A percentile compares a stretch with the other conserved stretches of the same genome.
Conservation (phyloP, 2,797 vertebrate species). For the Clarias platycephalus region DNA sequence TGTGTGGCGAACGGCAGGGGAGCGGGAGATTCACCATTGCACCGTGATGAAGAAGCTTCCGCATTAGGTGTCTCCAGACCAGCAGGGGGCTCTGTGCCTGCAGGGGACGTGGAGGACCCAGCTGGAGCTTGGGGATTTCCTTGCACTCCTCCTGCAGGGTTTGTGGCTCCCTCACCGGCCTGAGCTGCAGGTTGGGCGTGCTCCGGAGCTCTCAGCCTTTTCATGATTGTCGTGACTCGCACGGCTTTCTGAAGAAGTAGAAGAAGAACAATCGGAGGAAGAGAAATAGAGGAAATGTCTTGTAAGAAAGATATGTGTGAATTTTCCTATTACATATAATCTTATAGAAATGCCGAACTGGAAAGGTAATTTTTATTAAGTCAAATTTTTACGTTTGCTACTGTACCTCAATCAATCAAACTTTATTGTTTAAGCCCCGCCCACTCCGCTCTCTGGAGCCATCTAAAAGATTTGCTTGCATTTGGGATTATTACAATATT, state of each 20-base stretch:
- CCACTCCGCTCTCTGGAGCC: not conserved
- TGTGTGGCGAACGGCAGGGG: conserved; percentile 64
- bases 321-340: not conserved
- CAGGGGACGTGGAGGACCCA: conserved; percentile 50
- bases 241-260: conserved; percentile 86
- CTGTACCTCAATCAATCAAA: not conserved
- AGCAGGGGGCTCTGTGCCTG: conserved; percentile 56
- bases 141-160: conserved; percentile 57
- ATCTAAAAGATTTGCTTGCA: not conserved
- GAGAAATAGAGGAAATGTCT: not conserved
- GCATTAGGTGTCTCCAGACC: conserved; percentile 62
- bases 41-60: conserved; percentile 64
- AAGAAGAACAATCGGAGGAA: not conserved
- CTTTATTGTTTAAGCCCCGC: not conserved
- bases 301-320: not conserved
- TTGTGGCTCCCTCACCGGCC: conserved; percentile 54
- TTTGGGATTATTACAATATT: not conserved
- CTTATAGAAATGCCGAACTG: not conserved
- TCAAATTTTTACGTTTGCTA: not conserved
- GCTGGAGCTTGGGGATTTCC: conserved; percentile 61
- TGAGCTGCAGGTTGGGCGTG: conserved; percentile 67
- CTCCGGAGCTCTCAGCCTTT: conserved; percentile 88
- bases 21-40: conserved; percentile 76
- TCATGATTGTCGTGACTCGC: conserved; percentile 97
- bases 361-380: not conserved